phyloP scores from a whole-genome alignment of 2,888 invertebrate genomes.

The Meta bourneti region DNA sequence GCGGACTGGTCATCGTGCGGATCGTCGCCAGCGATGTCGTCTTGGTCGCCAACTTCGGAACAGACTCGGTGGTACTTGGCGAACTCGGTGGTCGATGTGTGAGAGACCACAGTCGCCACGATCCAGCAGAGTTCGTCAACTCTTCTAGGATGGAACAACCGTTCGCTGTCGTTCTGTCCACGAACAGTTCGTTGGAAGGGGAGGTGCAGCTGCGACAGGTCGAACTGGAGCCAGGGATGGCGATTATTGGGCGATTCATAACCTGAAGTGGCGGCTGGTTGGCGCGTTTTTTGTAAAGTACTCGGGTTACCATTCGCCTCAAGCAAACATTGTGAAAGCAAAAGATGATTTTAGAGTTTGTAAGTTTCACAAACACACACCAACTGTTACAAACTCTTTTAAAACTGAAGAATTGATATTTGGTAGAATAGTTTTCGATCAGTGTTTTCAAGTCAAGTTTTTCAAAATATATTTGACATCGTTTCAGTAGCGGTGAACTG shows the following conservation, averaged over 20 bases:
- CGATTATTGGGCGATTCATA: conserved; percentile 47
- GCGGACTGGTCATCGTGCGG: conserved; percentile 19
- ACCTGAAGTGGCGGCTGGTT: background rate
- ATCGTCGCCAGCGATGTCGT: conserved; percentile 2
- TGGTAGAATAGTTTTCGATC: background rate
- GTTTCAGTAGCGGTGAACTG: background rate
- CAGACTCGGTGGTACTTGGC: background rate
- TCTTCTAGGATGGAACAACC: background rate
- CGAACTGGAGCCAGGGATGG: conserved; percentile 56
- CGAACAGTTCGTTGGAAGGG: conserved; percentile 22
- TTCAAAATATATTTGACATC: background rate
- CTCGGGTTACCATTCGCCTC: no score
- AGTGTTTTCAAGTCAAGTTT: background rate
- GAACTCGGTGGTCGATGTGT: background rate
- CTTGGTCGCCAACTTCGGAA: conserved; percentile 60
- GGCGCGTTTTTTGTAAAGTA: background rate
- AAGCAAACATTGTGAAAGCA: background rate
- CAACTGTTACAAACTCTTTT: background rate
- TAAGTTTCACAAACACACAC: background rate
- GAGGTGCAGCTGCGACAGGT: conserved; percentile 1
- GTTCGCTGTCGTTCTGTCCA: conserved; percentile 27
- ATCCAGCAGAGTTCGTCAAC: background rate
- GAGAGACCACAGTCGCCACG: background rate
- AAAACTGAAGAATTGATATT: background rate
- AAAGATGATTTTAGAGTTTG: background rate